These are phyloP conservation scores for Chlamydotis undulata DNA, from an alignment of 2,113 vertebrate species.

Conservation along the genomic window DNA sequence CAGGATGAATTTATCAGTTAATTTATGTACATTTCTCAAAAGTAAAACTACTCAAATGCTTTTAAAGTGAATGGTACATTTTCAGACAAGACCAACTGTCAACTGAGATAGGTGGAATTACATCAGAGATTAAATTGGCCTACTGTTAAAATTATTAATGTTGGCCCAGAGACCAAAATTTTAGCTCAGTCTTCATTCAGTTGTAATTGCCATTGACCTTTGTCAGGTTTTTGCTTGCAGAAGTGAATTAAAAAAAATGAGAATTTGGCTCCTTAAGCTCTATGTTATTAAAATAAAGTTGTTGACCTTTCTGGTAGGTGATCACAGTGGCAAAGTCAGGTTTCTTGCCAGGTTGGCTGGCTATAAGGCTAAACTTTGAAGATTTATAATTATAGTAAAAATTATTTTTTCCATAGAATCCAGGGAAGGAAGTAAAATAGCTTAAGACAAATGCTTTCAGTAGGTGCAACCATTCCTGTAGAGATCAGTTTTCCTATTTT, in stretches of 20 bases:
- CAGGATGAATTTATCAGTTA: background rate
- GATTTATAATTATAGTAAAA: constrained; percentile 22
- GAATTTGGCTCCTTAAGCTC: background rate
- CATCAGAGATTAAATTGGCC: background rate
- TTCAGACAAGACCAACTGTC: background rate
- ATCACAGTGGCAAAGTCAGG: background rate
- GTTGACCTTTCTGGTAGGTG: constrained; percentile 1
- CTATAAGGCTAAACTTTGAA: background rate
- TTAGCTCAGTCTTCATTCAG: background rate
- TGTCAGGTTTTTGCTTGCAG: background rate
- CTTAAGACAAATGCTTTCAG: background rate
- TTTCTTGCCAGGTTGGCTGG: background rate
- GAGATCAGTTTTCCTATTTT: background rate
- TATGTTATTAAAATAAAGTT: background rate
- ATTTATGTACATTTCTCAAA: background rate
- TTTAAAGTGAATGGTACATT: background rate
- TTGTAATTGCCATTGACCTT: background rate
- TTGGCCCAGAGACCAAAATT: background rate
- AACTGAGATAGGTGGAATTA: background rate
- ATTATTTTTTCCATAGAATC: background rate
- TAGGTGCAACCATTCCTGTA: background rate
- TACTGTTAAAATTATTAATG: background rate
- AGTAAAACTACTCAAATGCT: background rate
- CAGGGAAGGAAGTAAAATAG: background rate
- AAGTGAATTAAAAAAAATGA: background rate